These are phyloP conservation scores for Sesamia inferens DNA, from an alignment of 2,888 invertebrate species.

Conservation along the genomic window DNA sequence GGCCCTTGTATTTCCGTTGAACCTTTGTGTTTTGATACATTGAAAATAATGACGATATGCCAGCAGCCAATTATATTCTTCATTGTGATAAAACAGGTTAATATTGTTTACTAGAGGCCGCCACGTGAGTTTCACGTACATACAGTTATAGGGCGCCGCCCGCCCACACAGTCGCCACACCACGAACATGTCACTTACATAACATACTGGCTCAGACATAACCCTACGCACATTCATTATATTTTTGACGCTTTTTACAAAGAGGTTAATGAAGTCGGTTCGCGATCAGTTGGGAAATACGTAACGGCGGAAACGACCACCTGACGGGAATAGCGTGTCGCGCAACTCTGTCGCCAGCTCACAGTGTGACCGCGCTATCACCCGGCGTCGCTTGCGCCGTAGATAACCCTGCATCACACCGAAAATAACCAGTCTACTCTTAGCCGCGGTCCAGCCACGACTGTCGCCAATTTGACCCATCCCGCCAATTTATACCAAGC, in stretches of 20 bases:
- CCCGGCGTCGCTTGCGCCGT: constrained; percentile 83
- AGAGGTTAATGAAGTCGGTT: constrained; percentile 85
- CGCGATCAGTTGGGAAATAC: constrained; percentile 85
- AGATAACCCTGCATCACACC: constrained; percentile 84
- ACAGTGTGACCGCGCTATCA: constrained; percentile 88
- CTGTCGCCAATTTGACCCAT: constrained; percentile 78
- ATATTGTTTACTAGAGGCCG: constrained; percentile 67
- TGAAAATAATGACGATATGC: constrained; percentile 38
- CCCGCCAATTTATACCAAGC: constrained; percentile 84
- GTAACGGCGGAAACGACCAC: constrained; percentile 86
- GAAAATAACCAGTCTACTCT: constrained; percentile 87
- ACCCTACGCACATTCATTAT: constrained; percentile 69
- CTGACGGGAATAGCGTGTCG: constrained; percentile 89
- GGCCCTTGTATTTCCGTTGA: constrained; percentile 37
- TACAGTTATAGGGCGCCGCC: constrained; percentile 77
- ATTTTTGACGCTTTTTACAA: constrained; percentile 74
- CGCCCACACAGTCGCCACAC: constrained; percentile 74
- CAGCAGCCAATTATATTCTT: constrained; percentile 29
- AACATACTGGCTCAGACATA: constrained; percentile 65
- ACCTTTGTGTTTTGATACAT: constrained; percentile 33
- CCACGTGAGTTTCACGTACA: constrained; percentile 65
- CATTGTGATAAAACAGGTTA: constrained; percentile 51
- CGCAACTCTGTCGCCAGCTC: constrained; percentile 84
- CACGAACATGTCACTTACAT: constrained; percentile 72
- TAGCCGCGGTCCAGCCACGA: constrained; percentile 87